These are phyloP conservation scores for Danio rerio DNA, from an alignment of 2,113 vertebrate genomes.

Conservation along the genomic window GRCz12tu NC_133178.1:35320501-35321000, in stretches of 20 bases:
- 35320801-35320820: background rate
- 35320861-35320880: too few relatives aligned
- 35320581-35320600: slow-evolving; percentile 25
- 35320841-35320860: too few relatives aligned
- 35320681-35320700: slow-evolving; percentile 79
- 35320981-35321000: too few relatives aligned
- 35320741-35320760: slow-evolving; percentile 85
- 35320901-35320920: too few relatives aligned
- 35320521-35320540: background rate
- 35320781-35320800: slow-evolving; percentile 43
- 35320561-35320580: slow-evolving; percentile 23
- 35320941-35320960: too few relatives aligned
- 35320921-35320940: too few relatives aligned
- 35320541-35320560: slow-evolving; percentile 12
- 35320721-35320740: slow-evolving; percentile 84
- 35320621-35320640: slow-evolving; percentile 80
- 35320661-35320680: slow-evolving; percentile 82
- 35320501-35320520: background rate
- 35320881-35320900: too few relatives aligned
- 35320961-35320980: too few relatives aligned
- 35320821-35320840: background rate
- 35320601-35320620: slow-evolving; percentile 2
- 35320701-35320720: slow-evolving; percentile 88
- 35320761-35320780: slow-evolving; percentile 94
- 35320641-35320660: slow-evolving; percentile 94